Conservation (phyloP, 1,140 invertebrate species). For the Cydia strobilella region DNA sequence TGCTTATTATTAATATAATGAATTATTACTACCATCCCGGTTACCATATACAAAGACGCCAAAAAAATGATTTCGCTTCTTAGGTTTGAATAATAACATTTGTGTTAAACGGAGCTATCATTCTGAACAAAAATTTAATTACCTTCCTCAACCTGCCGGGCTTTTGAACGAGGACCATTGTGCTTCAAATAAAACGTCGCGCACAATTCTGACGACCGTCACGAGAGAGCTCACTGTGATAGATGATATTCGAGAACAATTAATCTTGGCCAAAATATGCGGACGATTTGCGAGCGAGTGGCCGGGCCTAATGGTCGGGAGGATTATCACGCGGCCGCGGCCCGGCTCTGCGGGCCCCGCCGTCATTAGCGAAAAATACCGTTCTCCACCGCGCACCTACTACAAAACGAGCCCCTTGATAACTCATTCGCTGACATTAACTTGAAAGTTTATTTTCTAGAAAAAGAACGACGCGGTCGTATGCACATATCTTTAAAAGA, state of each 20-base stretch:
- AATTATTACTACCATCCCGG: neutral
- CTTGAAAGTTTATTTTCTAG: neutral
- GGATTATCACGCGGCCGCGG: slow-evolving; percentile 69
- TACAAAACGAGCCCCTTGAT: slow-evolving; percentile 6
- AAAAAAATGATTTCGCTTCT: slow-evolving; percentile 4
- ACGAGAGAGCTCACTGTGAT: slow-evolving; percentile 76
- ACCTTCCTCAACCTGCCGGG: slow-evolving; percentile 47
- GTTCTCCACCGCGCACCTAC: slow-evolving; percentile 14
- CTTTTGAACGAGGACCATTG: slow-evolving; percentile 56
- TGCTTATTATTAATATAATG: neutral
- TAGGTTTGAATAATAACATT: slow-evolving; percentile 14
- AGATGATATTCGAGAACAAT: slow-evolving; percentile 79
- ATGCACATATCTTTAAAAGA: slow-evolving; percentile 46
- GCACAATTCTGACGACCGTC: slow-evolving; percentile 72
- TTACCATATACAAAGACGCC: neutral
- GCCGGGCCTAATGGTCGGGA: slow-evolving; percentile 74
- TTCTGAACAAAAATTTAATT: slow-evolving; percentile 65
- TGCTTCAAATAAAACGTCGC: slow-evolving; percentile 74
- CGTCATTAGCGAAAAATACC: slow-evolving; percentile 68
- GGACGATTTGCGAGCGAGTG: slow-evolving; percentile 78
- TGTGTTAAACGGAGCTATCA: slow-evolving; percentile 34
- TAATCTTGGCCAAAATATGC: slow-evolving; percentile 79
- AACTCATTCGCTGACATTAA: slow-evolving; percentile 3
- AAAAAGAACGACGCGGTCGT: slow-evolving; percentile 34
- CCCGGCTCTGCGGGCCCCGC: slow-evolving; percentile 41